Percentiles rank a stretch among this genome's conserved stretches.
Conservation (phyloP, 2,888 invertebrate genomes). For the Leptopilina drosophilae region DNA sequence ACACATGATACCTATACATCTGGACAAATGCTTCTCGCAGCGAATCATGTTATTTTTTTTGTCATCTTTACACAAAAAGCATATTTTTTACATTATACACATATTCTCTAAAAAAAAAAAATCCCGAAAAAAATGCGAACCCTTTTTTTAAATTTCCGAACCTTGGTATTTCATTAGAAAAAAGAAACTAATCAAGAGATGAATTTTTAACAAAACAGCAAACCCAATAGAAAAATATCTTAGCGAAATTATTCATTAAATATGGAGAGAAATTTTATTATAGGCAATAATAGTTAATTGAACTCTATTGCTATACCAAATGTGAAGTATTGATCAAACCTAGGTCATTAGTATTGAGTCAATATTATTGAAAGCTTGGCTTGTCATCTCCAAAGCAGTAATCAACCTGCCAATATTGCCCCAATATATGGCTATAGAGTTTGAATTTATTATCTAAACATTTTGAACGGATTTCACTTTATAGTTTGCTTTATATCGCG, state of each 20-base stretch:
- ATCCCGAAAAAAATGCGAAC: not conserved
- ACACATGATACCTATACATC: not conserved
- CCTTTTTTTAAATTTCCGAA: too few species aligned
- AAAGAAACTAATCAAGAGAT: too few species aligned
- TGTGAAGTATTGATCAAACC: not conserved
- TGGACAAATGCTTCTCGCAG: not conserved
- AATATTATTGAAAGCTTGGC: conserved; percentile 5
- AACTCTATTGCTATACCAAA: too few species aligned
- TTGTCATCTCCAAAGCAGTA: not conserved
- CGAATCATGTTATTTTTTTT: not conserved
- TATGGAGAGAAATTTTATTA: too few species aligned
- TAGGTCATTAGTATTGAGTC: not conserved
- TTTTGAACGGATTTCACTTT: too few species aligned
- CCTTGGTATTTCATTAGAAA: too few species aligned
- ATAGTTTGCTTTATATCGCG: too few species aligned
- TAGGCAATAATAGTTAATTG: too few species aligned
- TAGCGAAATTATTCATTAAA: too few species aligned
- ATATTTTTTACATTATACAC: not conserved
- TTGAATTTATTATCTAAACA: too few species aligned
- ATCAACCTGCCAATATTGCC: not conserved
- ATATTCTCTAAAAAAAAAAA: not conserved
- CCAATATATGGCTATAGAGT: not conserved
- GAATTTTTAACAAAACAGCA: too few species aligned
- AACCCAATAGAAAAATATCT: too few species aligned
- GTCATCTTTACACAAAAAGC: not conserved